Conservation (phyloP, 1,140 invertebrate genomes). For the Ceratosolen fusciceps region DNA sequence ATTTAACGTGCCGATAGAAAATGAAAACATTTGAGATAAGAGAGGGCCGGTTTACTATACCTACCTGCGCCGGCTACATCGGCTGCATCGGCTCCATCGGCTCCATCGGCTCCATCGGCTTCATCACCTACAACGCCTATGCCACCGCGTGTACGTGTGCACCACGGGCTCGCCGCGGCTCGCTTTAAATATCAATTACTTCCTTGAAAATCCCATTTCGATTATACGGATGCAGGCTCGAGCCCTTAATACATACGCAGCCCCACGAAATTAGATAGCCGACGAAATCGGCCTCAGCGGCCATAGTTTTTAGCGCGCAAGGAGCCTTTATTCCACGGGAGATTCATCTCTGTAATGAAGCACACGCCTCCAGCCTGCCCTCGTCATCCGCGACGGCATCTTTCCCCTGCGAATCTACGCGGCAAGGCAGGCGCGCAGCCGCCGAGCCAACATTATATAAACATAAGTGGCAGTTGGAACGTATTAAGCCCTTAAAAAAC, state of each 20-base stretch:
- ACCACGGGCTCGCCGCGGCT: neutral
- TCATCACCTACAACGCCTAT: too few relatives aligned
- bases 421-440: neutral
- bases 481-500: constrained; percentile 24
- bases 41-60: too few relatives aligned
- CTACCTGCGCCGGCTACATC: too few relatives aligned
- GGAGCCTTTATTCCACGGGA: constrained; percentile 67
- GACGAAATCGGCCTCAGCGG: constrained; percentile 61
- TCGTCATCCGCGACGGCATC: constrained; percentile 48
- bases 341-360: constrained; percentile 70
- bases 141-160: neutral
- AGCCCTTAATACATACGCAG: neutral
- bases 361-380: constrained; percentile 62
- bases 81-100: too few relatives aligned
- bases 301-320: constrained; percentile 29
- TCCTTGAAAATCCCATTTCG: neutral
- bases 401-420: constrained; percentile 24
- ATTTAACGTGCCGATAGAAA: constrained; percentile 1
- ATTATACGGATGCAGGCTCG: constrained; percentile 1
- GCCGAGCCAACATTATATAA: constrained; percentile 13
- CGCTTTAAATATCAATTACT: constrained; percentile 23
- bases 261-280: constrained; percentile 48
- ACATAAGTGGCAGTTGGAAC: constrained; percentile 11
- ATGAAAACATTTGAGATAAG: constrained; percentile 17
- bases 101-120: too few relatives aligned